Evolutionary conservation across 2,113 vertebrate genomes (phyloP).

Genomic region (Epinephelus moara): DNA sequence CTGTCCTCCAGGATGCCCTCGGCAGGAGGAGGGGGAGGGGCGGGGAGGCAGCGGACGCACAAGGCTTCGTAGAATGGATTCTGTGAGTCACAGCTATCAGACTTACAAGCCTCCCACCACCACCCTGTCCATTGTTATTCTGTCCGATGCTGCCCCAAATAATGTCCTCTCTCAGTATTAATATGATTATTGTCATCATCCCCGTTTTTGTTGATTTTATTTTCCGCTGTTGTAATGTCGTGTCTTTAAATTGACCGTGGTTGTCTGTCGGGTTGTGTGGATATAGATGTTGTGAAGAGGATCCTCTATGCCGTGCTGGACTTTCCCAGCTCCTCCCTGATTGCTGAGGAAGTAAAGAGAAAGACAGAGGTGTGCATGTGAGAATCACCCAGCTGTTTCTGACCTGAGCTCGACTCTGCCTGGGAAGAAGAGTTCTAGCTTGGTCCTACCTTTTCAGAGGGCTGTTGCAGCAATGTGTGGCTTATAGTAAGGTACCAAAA

Average conservation of each 20-base stretch:
- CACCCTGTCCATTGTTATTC: constrained; percentile 50
- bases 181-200: constrained; percentile 58
- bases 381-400: background rate
- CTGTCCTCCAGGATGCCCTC: constrained; percentile 78
- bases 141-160: constrained; percentile 68
- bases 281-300: constrained; percentile 79
- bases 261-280: constrained; percentile 79
- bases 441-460: background rate
- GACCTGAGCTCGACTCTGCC: background rate
- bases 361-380: background rate
- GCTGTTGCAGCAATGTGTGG: too few species aligned
- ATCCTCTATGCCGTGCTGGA: constrained; percentile 92
- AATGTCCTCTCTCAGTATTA: constrained; percentile 80
- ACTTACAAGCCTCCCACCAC: constrained; percentile 80
- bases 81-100: constrained; percentile 66
- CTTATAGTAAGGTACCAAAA: too few species aligned
- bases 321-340: constrained; percentile 97
- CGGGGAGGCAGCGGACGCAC: constrained; percentile 81
- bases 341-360: constrained; percentile 86
- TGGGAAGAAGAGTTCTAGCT: background rate
- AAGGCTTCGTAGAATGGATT: constrained; percentile 79
- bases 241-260: constrained; percentile 81
- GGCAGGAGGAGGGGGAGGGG: constrained; percentile 46
- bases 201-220: constrained; percentile 67
- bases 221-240: constrained; percentile 54